phyloP scores from a whole-genome alignment of 1,140 invertebrate species.

The Carposina sasakii region DNA sequence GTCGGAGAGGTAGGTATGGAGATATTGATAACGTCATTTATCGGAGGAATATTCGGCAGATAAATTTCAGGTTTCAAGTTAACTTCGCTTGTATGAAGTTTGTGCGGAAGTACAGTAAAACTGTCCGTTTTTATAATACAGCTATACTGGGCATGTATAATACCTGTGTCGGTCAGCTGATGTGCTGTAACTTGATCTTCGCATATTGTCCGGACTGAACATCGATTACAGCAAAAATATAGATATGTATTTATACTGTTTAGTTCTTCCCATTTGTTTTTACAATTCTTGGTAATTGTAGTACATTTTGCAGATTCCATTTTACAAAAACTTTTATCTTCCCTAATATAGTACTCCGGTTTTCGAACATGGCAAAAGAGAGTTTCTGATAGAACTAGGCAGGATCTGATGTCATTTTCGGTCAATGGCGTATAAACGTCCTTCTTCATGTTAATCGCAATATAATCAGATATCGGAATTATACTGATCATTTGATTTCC shows the following conservation, averaged over 20 bases:
- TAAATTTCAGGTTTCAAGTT: background rate
- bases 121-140: background rate
- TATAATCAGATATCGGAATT: background rate
- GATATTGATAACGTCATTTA: slow-evolving; percentile 18
- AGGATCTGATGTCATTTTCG: background rate
- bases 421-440: background rate
- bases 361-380: slow-evolving; percentile 12
- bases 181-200: background rate
- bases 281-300: background rate
- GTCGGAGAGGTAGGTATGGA: background rate
- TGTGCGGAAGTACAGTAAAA: background rate
- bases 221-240: background rate
- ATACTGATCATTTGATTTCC: background rate
- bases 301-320: background rate
- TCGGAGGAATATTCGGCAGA: slow-evolving; percentile 10
- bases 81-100: background rate
- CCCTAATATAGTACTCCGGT: slow-evolving; percentile 9
- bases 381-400: background rate
- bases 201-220: background rate
- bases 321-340: slow-evolving; percentile 15
- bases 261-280: background rate
- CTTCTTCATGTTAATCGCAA: slow-evolving; percentile 1
- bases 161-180: background rate
- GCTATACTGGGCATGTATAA: background rate
- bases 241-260: background rate